Base-by-base conservation (phyloP, 37 sponge, comb jelly and placozoan genomes). In the Hormiphora californensis region DNA sequence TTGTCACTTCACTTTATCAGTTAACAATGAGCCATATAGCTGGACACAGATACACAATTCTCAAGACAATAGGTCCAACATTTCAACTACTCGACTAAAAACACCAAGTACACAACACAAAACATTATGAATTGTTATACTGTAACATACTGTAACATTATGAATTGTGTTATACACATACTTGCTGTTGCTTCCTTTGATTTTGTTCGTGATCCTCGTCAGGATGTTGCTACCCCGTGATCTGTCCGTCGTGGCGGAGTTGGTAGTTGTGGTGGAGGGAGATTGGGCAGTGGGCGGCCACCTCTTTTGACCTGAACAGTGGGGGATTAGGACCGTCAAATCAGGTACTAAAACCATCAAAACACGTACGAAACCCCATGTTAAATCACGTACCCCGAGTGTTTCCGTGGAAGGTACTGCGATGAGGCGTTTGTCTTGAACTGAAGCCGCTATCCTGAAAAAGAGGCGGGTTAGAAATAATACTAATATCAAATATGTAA, bases 171-270 rank as follows among this genome's bases (percentile, higher is more conserved):
- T 40, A 21, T n/a, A 19, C 81, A 73, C 81, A 23, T 36, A 73
- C 81, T 73, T 73, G 81, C 46, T 43, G 44, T 73, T 73, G 81
- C 81, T 73, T n/a, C 81, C 81, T 73, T 73, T 73, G 23, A 73
- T 43, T 46, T 73, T 73, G 81, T 41, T 73, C 23, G 81, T 73
- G 35, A 73, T 73, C 46, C 81, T n/a, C 15, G 81, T 36, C 0
- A 73, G 81, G 35, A 73, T 73, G 44, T 73, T 73, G 0, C 46
- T 43, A 3, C 46, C 40, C n/a, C 81, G 7, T 22, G 40, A 43
- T 17, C 81, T 38, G 44, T 73, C 81, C 21, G 40, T 73, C 0
- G 53, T 15, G 12, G 51, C 36, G 2, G 39, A 22, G 11, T 46
- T 73, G 81, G 22, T 7, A 21, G 81, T 43, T 41, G 81, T 73